Conservation (phyloP, 2,888 invertebrate species). For the Machimus rusticus region DNA sequence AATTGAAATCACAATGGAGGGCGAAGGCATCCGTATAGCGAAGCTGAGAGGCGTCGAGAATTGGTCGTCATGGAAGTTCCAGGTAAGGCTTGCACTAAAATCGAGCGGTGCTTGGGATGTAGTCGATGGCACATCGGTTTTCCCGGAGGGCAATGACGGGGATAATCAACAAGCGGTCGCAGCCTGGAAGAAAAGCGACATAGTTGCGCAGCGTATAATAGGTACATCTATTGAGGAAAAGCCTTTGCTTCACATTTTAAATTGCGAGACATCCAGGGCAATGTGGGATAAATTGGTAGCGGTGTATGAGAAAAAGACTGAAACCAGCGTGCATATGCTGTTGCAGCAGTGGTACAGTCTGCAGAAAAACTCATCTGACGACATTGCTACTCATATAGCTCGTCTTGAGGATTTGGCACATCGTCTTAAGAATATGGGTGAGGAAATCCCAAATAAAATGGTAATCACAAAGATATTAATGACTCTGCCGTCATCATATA, state of each 20-base stretch:
- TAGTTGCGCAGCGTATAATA: neutral
- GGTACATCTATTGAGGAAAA: neutral
- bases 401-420: neutral
- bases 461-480: neutral
- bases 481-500: neutral
- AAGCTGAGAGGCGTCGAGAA: neutral
- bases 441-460: neutral
- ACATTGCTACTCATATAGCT: neutral
- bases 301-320: neutral
- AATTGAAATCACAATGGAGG: neutral
- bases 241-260: neutral
- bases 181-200: neutral
- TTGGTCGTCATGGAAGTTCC: neutral
- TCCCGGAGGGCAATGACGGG: too few relatives aligned
- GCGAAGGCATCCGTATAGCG: neutral
- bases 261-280: neutral
- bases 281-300: neutral
- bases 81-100: neutral
- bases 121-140: neutral
- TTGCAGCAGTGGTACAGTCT: neutral
- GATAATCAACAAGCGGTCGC: neutral
- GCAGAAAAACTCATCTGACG: neutral
- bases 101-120: neutral
- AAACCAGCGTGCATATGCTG: neutral
- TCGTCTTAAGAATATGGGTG: neutral